Evolutionary conservation across 1,140 invertebrate species (phyloP), one percentile per base, ranked within the genome.

Genomic region (Laupala kohalensis): DNA sequence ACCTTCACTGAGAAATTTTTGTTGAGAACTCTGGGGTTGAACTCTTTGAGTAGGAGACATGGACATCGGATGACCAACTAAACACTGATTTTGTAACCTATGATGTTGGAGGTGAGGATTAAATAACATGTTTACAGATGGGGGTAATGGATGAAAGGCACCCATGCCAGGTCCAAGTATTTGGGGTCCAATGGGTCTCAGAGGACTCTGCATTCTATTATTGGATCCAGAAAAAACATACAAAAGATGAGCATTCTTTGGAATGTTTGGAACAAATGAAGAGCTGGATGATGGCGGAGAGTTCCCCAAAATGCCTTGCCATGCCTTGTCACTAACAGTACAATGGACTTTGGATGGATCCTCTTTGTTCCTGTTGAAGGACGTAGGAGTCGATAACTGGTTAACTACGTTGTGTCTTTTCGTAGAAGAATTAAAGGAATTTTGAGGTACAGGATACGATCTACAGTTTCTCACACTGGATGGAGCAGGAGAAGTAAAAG

Each of bases 141-240:
- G 80, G 12, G 81, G 82, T 66, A 82, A 81, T 71, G 77, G 81
- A 72, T 83, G 82, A 74, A 80, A 83, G 77, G 81, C 81, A 80
- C 80, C 80, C 26, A 79, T 78, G 13, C 64, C 29, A 62, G 29
- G 28, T 81, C 76, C 3, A 78, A 77, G 0, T 79, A 78, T 73
- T 77, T 78, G 12, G 78, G 74, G 63, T 19, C 25, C 28, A 15
- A 25, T 25, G 12, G 12, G 6, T 12, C 28, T 64, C 29, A 64
- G 25, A 68, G 63, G 64, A 68, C 6, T 72, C 29, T 24, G 65
- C 12, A 64, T 28, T 19, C 30, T 25, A 25, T 67, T 25, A 63
- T 13, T 30, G 26, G n/a, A 68, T 25, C 15, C 29, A 63, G 65
- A 2, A 23, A 72, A 29, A 69, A 81, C 37, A 53, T 53, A 53